phyloP scores from a whole-genome alignment of 2,888 invertebrate species.

The Ditula angustiorana region DNA sequence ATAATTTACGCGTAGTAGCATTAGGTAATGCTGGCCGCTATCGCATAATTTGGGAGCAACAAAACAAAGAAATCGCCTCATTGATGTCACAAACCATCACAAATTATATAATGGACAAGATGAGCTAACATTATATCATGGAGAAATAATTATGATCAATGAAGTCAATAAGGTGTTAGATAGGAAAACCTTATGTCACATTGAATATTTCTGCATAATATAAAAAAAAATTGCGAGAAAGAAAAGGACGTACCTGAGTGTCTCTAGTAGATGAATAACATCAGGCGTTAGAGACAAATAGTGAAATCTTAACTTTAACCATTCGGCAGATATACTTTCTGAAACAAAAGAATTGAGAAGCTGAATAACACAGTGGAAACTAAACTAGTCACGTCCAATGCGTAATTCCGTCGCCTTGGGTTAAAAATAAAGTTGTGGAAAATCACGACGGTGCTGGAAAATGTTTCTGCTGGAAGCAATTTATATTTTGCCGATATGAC shows the following conservation, averaged over 20 bases:
- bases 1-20: slow-evolving; percentile 13
- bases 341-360: slow-evolving; percentile 57
- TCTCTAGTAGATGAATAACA: slow-evolving; percentile 88
- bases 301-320: slow-evolving; percentile 92
- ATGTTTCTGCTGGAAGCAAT: slow-evolving; percentile 16
- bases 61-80: slow-evolving; percentile 57
- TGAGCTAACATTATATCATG: slow-evolving; percentile 63
- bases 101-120: slow-evolving; percentile 46
- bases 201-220: slow-evolving; percentile 81
- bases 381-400: slow-evolving; percentile 10
- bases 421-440: slow-evolving; percentile 36
- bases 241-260: slow-evolving; percentile 83
- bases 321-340: slow-evolving; percentile 90
- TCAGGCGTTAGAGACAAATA: slow-evolving; percentile 89
- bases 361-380: slow-evolving; percentile 10
- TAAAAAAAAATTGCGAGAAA: slow-evolving; percentile 49
- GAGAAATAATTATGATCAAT: slow-evolving; percentile 71
- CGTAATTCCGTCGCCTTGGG: slow-evolving; percentile 31
- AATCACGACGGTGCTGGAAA: slow-evolving; percentile 32
- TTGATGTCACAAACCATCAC: slow-evolving; percentile 47
- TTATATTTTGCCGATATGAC: neutral
- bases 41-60: slow-evolving; percentile 36
- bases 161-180: slow-evolving; percentile 31
- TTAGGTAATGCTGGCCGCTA: slow-evolving; percentile 7
- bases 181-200: slow-evolving; percentile 21